Percentiles rank a stretch among this genome's conserved stretches.
phyloP scores from a whole-genome alignment of 2,797 vertebrate genomes.

The Schizopygopsis malacanthus region DNA sequence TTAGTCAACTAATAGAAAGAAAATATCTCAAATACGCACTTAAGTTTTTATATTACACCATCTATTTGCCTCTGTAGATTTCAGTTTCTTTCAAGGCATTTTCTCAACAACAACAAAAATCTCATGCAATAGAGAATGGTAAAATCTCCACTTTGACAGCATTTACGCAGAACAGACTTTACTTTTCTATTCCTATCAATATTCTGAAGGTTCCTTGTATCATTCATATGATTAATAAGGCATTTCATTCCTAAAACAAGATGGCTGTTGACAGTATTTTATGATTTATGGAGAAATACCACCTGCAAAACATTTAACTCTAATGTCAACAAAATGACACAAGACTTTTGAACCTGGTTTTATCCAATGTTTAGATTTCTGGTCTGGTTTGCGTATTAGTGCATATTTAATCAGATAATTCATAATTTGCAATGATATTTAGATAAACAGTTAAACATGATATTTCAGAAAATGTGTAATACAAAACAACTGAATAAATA shows the following conservation, averaged over 20 bases:
- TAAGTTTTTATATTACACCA: not conserved
- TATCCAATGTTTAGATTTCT: not conserved
- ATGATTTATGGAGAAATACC: too few species aligned
- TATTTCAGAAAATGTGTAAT: not conserved
- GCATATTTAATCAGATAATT: not conserved
- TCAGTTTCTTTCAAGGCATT: not conserved
- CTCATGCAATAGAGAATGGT: not conserved
- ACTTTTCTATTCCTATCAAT: not conserved
- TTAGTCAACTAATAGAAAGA: too few species aligned
- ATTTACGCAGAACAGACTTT: not conserved
- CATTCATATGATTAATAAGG: not conserved
- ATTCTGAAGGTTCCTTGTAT: not conserved
- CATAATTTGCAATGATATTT: not conserved
- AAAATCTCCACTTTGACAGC: too few species aligned
- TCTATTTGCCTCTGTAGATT: not conserved
- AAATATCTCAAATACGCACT: too few species aligned
- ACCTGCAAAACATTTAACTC: not conserved
- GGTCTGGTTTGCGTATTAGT: not conserved
- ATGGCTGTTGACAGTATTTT: not conserved
- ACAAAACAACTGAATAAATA: not conserved
- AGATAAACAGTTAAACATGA: not conserved
- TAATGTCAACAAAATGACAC: not conserved
- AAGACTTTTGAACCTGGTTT: not conserved
- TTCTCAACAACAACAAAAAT: too few species aligned
- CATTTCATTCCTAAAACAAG: too few species aligned